phyloP scores from a whole-genome alignment of 2,797 vertebrate genomes.

The Melanogrammus aeglefinus region DNA sequence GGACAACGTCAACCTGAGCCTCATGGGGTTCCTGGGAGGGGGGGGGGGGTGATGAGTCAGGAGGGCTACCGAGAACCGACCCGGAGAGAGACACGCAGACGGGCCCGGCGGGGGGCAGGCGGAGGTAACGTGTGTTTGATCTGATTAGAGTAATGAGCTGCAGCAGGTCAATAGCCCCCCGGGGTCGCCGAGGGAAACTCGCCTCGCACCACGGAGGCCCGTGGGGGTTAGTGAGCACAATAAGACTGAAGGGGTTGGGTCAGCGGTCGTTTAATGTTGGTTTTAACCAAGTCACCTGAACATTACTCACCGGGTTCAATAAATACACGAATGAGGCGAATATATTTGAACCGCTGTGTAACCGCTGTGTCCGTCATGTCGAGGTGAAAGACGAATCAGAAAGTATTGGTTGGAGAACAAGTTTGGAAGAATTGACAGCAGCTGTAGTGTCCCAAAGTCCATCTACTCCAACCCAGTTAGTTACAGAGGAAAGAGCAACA shows the following conservation, averaged over 20 bases:
- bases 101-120: background rate
- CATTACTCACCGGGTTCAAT: background rate
- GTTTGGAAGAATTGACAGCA: background rate
- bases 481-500: background rate
- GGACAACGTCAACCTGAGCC: slow-evolving; percentile 32
- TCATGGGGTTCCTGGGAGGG: slow-evolving; percentile 32
- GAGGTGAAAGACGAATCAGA: background rate
- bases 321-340: background rate
- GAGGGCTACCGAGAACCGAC: slow-evolving; percentile 31
- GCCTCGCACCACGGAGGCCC: background rate
- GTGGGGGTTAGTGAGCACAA: background rate
- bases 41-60: slow-evolving; percentile 22
- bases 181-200: slow-evolving; percentile 22
- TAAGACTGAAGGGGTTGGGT: background rate
- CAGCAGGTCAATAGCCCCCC: slow-evolving; percentile 27
- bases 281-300: background rate
- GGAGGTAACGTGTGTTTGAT: slow-evolving; percentile 48
- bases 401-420: background rate
- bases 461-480: background rate
- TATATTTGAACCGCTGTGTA: background rate
- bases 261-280: background rate
- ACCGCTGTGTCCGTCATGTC: background rate
- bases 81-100: background rate
- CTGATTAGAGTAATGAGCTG: slow-evolving; percentile 67
- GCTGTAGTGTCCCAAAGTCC: background rate